These are phyloP conservation scores for Branchellion lobata DNA, from an alignment of 2,888 invertebrate species.

Conservation along the genomic window DNA sequence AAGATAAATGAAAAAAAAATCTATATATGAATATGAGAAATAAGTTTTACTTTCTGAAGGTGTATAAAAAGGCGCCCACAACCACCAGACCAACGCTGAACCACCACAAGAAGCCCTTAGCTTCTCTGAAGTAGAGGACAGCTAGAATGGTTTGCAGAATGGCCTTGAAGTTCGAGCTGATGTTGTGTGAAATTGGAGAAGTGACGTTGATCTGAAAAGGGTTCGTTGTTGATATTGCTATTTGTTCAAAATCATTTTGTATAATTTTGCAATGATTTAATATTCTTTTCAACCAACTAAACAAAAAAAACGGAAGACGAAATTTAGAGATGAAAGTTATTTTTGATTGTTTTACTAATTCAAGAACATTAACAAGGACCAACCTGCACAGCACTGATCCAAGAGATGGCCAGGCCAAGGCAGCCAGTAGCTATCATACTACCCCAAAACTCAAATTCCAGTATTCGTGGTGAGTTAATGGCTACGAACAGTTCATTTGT, in stretches of 20 bases:
- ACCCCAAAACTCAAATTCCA: conserved; percentile 54
- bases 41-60: conserved; percentile 53
- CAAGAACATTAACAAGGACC: no score
- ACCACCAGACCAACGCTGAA: conserved; percentile 59
- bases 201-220: conserved; percentile 59
- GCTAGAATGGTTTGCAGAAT: conserved; percentile 61
- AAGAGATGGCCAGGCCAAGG: conserved; percentile 56
- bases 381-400: conserved; percentile 57
- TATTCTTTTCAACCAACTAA: no score
- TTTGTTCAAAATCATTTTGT: neutral
- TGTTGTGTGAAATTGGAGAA: conserved; percentile 61
- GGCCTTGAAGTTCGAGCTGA: conserved; percentile 61
- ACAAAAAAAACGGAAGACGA: no score
- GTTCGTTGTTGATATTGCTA: neutral
- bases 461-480: conserved; percentile 30
- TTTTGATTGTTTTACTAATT: no score
- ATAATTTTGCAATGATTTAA: neutral
- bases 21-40: no score
- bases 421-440: conserved; percentile 56
- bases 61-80: conserved; percentile 58
- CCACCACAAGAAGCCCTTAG: conserved; percentile 60
- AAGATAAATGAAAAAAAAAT: no score
- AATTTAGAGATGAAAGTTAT: no score
- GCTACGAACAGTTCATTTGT: conserved; percentile 57
- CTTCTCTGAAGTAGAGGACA: conserved; percentile 57